phyloP scores from a whole-genome alignment of 1,140 invertebrate species.

The Aricia agestis region DNA sequence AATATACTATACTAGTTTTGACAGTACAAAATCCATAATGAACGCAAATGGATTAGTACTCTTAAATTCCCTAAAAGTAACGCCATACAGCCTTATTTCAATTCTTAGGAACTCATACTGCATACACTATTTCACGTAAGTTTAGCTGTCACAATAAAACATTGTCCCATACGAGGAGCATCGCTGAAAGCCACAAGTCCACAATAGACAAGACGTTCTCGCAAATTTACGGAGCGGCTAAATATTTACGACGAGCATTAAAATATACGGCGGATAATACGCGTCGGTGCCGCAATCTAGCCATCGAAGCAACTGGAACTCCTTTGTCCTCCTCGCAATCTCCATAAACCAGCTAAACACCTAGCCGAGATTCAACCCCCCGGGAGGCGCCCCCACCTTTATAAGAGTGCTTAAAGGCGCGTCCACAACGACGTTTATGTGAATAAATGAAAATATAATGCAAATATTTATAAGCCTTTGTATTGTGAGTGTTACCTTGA shows the following conservation, averaged over 20 bases:
- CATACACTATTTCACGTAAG: too few species aligned
- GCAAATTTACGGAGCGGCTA: neutral
- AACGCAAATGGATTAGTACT: too few species aligned
- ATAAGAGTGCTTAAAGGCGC: conserved; percentile 21
- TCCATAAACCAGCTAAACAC: conserved; percentile 70
- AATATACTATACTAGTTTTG: too few species aligned
- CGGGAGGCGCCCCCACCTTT: conserved; percentile 22
- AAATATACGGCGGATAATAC: conserved; percentile 21
- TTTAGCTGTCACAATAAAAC: neutral
- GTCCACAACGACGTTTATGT: conserved; percentile 30
- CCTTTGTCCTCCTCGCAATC: conserved; percentile 66
- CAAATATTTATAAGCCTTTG: neutral
- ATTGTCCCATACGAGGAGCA: neutral
- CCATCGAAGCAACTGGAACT: conserved; percentile 27
- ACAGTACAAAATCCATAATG: too few species aligned
- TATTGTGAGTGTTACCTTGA: conserved; percentile 1
- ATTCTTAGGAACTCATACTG: too few species aligned
- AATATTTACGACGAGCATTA: conserved; percentile 4
- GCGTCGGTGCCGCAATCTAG: conserved; percentile 26
- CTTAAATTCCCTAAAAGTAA: too few species aligned
- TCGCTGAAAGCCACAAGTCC: neutral
- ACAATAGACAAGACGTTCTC: neutral
- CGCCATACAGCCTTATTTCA: too few species aligned
- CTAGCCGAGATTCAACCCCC: conserved; percentile 45
- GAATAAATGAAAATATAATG: conserved; percentile 10